These are phyloP conservation scores for Artibeus jamaicensis DNA, from an alignment of 2,797 vertebrate genomes.

Conservation along the genomic window DNA sequence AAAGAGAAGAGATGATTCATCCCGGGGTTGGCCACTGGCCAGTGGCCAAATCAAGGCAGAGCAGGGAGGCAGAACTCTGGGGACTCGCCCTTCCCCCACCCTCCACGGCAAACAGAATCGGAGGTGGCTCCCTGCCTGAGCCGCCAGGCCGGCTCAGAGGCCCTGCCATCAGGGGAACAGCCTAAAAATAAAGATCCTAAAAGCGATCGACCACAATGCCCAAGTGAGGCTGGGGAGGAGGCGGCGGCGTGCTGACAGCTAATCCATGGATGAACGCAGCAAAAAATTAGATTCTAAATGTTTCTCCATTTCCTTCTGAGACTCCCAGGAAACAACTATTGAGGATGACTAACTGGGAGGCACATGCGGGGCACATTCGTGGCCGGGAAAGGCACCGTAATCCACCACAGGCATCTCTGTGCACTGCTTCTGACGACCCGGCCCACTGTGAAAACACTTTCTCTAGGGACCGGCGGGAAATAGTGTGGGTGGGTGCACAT, in stretches of 20 bases:
- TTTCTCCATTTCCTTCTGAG: neutral
- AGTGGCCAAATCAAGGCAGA: neutral
- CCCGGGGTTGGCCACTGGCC: rapidly evolving
- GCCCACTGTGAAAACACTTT: neutral
- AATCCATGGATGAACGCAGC: neutral
- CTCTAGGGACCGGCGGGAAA: neutral
- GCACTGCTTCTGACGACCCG: neutral
- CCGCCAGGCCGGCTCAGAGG: neutral
- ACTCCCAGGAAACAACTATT: neutral
- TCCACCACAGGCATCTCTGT: rapidly evolving
- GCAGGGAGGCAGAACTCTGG: too few relatives aligned
- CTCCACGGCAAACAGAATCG: neutral
- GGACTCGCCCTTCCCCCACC: rapidly evolving
- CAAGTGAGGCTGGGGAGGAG: neutral
- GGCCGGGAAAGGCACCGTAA: neutral
- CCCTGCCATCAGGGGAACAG: neutral
- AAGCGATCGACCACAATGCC: neutral
- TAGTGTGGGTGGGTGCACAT: neutral
- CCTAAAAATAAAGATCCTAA: neutral
- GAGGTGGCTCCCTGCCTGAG: rapidly evolving
- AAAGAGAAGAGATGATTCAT: too few relatives aligned
- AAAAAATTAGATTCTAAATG: neutral
- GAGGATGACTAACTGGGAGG: neutral
- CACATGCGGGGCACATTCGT: too few relatives aligned
- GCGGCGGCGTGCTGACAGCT: rapidly evolving